These are phyloP conservation scores for Lota lota DNA, from an alignment of 2,113 vertebrate genomes.

Conservation along the genomic window DNA sequence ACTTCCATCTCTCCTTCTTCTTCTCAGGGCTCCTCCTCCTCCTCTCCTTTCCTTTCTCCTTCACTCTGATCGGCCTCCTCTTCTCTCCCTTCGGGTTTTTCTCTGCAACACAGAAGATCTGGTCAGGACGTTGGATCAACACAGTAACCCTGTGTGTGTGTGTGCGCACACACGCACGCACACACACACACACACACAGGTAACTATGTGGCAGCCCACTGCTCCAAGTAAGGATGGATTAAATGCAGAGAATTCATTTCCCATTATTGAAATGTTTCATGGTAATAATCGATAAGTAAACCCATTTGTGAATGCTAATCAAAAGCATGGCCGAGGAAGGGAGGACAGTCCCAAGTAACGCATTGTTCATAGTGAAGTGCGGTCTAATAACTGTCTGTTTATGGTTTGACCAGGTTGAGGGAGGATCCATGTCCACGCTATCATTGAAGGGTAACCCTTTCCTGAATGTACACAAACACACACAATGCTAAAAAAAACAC, in stretches of 20 bases:
- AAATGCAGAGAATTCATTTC: neutral
- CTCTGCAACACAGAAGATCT: conserved; percentile 64
- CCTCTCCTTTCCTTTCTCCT: conserved; percentile 84
- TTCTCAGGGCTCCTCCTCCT: conserved; percentile 86
- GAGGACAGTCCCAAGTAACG: too few relatives aligned
- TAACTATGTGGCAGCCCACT: neutral
- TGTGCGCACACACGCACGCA: conserved; percentile 17
- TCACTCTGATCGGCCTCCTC: conserved; percentile 83
- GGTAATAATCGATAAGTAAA: too few relatives aligned
- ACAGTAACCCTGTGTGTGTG: neutral
- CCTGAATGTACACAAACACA: neutral
- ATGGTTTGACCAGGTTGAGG: neutral
- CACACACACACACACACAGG: neutral
- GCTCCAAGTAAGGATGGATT: neutral
- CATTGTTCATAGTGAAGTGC: too few relatives aligned
- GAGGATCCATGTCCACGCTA: too few relatives aligned
- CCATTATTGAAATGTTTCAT: neutral
- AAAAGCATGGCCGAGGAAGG: too few relatives aligned
- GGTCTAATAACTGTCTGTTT: too few relatives aligned
- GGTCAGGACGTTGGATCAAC: conserved; percentile 7
- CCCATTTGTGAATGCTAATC: too few relatives aligned
- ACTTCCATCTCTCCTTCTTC: conserved; percentile 90
- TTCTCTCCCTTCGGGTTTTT: conserved; percentile 83
- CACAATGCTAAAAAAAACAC: neutral
- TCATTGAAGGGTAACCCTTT: too few relatives aligned